Evolutionary conservation across 2,888 invertebrate genomes (phyloP).

Genomic region (Plebejus argus): DNA sequence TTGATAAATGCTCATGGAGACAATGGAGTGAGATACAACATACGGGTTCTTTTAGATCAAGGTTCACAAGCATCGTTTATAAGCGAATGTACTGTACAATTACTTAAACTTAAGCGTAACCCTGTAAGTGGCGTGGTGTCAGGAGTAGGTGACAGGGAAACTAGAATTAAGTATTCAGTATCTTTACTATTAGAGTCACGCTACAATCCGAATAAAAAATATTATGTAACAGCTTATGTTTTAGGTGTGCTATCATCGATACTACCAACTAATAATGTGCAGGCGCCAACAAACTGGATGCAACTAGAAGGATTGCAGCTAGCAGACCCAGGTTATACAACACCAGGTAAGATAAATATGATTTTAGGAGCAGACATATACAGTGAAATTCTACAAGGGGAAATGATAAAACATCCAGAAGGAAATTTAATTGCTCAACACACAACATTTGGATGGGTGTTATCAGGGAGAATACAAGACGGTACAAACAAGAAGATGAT

Average conservation of each 20-base stretch:
- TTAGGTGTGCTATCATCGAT: slow-evolving; percentile 35
- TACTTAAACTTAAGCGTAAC: slow-evolving; percentile 33
- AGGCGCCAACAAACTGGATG: slow-evolving; percentile 36
- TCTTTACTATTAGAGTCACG: slow-evolving; percentile 37
- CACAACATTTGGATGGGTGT: slow-evolving; percentile 29
- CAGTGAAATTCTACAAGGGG: slow-evolving; percentile 36
- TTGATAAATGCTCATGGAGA: not conserved
- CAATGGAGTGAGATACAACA: not conserved
- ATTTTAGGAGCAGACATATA: slow-evolving; percentile 42
- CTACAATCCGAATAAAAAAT: slow-evolving; percentile 28
- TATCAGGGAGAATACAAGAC: not conserved
- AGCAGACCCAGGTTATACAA: slow-evolving; percentile 41
- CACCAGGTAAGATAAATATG: slow-evolving; percentile 42
- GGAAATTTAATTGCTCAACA: not conserved
- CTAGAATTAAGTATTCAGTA: slow-evolving; percentile 38
- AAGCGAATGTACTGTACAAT: slow-evolving; percentile 40
- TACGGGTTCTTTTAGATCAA: slow-evolving; percentile 36
- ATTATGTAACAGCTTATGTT: slow-evolving; percentile 42
- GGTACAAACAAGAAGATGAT: not conserved
- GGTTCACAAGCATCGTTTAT: slow-evolving; percentile 35
- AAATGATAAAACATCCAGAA: slow-evolving; percentile 36
- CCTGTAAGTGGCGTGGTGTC: slow-evolving; percentile 34
- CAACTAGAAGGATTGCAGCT: slow-evolving; percentile 36
- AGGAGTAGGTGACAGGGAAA: slow-evolving; percentile 41
- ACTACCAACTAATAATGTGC: slow-evolving; percentile 35